phyloP scores from a whole-genome alignment of 2,113 vertebrate genomes.

The Furnarius figulus region DNA sequence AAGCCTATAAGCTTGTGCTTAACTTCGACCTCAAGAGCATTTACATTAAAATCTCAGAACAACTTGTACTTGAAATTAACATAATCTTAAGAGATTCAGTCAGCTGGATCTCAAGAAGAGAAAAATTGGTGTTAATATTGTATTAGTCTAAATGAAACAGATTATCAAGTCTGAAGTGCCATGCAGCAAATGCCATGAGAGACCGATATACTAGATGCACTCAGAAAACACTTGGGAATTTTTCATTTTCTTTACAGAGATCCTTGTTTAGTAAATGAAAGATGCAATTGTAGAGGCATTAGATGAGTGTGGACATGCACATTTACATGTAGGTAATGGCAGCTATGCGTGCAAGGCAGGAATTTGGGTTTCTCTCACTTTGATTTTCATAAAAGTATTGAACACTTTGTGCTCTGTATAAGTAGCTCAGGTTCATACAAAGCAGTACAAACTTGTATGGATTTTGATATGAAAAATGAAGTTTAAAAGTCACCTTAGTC shows the following conservation, averaged over 20 bases:
- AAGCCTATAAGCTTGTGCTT: neutral
- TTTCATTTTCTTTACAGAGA: neutral
- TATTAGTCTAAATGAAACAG: neutral
- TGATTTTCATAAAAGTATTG: neutral
- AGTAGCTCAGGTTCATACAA: neutral
- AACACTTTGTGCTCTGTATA: neutral
- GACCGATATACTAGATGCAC: neutral
- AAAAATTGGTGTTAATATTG: neutral
- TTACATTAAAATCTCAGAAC: neutral
- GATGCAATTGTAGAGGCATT: neutral
- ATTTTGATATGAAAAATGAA: neutral
- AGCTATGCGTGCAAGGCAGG: neutral
- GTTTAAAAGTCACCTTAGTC: neutral
- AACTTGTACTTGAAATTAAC: neutral
- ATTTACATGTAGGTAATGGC: neutral
- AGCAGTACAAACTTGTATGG: neutral
- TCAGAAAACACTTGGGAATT: neutral
- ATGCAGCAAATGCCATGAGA: neutral
- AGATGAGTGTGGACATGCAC: fast-evolving
- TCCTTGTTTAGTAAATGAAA: neutral
- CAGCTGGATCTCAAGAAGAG: neutral
- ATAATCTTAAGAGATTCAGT: neutral
- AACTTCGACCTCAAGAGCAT: neutral
- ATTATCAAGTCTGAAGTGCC: too few relatives aligned
- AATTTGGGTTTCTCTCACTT: neutral